Evolutionary conservation across 2,888 invertebrate genomes (phyloP).

Genomic region (Stenurella melanura): DNA sequence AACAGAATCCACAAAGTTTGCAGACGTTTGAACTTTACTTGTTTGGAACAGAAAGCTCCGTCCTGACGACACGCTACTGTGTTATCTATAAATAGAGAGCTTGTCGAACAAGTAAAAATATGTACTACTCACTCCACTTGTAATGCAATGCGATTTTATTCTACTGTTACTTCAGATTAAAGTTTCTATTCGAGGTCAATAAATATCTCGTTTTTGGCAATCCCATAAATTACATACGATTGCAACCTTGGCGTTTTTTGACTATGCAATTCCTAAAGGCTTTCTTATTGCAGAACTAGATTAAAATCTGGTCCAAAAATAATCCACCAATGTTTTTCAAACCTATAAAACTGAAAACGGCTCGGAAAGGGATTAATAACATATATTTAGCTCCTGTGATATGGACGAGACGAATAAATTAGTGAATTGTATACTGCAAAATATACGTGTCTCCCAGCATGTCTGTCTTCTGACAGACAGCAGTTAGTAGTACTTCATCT

Average conservation of each 20-base stretch:
- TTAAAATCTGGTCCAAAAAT: too few species aligned
- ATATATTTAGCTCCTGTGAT: too few species aligned
- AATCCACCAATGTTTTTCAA: too few species aligned
- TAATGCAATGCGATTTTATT: not conserved
- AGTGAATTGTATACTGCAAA: too few species aligned
- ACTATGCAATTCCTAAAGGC: not conserved
- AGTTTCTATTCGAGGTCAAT: not conserved
- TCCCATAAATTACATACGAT: not conserved
- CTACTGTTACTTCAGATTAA: not conserved
- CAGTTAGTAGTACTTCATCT: not conserved
- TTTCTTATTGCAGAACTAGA: not conserved
- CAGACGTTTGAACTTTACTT: too few species aligned
- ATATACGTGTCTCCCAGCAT: not conserved
- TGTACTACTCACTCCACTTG: not conserved
- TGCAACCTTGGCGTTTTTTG: not conserved
- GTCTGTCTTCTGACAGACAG: not conserved
- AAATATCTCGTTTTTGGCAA: constrained; percentile 3
- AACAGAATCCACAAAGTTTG: too few species aligned
- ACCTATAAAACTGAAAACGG: too few species aligned
- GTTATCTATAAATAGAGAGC: not conserved
- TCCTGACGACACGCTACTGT: not conserved
- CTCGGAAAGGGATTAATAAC: too few species aligned
- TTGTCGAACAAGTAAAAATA: not conserved
- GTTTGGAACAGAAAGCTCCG: too few species aligned
- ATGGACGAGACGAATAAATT: too few species aligned